These are phyloP conservation scores for Chaetophractus vellerosus DNA, from an alignment of 2,797 vertebrate species.

Conservation along the genomic window DNA sequence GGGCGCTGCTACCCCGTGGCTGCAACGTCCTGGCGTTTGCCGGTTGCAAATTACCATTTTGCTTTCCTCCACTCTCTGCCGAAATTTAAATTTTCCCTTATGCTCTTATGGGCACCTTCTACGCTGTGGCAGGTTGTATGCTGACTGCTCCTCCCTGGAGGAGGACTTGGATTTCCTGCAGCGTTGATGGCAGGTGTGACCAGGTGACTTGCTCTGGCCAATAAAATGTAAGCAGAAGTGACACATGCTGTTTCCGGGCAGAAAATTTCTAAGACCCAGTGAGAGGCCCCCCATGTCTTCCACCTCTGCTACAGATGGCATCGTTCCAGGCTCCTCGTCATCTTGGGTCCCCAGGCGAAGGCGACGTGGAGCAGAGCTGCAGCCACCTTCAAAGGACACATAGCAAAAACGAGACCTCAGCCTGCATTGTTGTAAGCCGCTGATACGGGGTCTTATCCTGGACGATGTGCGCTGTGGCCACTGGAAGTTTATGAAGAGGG, in stretches of 20 bases:
- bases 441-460: background rate
- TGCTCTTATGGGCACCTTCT: fast-evolving
- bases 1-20: too few species aligned
- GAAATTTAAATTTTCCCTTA: background rate
- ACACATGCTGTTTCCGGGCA: fast-evolving
- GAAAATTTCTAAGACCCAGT: background rate
- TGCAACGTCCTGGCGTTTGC: background rate
- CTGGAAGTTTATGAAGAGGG: background rate
- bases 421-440: background rate
- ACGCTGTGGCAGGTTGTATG: fast-evolving
- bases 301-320: too few species aligned
- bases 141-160: fast-evolving
- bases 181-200: fast-evolving
- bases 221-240: background rate
- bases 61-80: background rate
- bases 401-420: background rate
- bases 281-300: fast-evolving
- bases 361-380: background rate
- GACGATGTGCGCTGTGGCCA: background rate
- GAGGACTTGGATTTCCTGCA: too few species aligned
- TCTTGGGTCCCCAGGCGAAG: background rate
- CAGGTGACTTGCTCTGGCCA: background rate
- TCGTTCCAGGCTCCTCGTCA: background rate
- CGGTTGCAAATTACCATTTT: fast-evolving
- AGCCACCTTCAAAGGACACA: background rate